Conservation (phyloP, 2,888 invertebrate species). For the Tetrapedia diversipes region DNA sequence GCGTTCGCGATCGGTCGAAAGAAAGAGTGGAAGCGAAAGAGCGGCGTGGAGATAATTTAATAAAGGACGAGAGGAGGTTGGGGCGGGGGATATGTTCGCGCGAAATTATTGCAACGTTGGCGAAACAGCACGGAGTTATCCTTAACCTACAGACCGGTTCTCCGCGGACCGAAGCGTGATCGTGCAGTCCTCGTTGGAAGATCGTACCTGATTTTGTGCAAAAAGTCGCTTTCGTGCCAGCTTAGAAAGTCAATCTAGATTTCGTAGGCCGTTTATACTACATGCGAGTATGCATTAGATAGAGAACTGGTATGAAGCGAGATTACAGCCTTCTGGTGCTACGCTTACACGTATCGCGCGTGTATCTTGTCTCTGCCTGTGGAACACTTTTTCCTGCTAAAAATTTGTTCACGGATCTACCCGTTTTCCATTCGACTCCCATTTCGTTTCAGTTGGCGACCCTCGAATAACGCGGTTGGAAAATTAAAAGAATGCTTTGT, state of each 20-base stretch:
- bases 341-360: slow-evolving; percentile 43
- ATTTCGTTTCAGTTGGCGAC: too few relatives aligned
- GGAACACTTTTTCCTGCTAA: slow-evolving; percentile 13
- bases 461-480: too few relatives aligned
- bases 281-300: slow-evolving; percentile 48
- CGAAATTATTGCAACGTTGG: slow-evolving; percentile 59
- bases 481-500: too few relatives aligned
- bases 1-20: too few relatives aligned
- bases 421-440: not conserved
- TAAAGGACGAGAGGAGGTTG: slow-evolving; percentile 24
- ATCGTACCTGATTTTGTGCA: slow-evolving; percentile 65
- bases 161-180: slow-evolving; percentile 71
- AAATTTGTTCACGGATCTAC: slow-evolving; percentile 2
- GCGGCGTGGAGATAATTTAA: not conserved
- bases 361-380: slow-evolving; percentile 33
- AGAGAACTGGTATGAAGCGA: slow-evolving; percentile 50
- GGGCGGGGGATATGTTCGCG: slow-evolving; percentile 60
- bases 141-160: slow-evolving; percentile 81
- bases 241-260: slow-evolving; percentile 72
- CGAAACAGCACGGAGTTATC: slow-evolving; percentile 69
- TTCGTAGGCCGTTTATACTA: slow-evolving; percentile 60
- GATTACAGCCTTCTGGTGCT: slow-evolving; percentile 53
- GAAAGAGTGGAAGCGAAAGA: not conserved
- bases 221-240: slow-evolving; percentile 69
- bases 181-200: slow-evolving; percentile 62